These are phyloP conservation scores for Anguilla obscura DNA, from an alignment of 2,797 vertebrate genomes.

Conservation along the genomic window DNA sequence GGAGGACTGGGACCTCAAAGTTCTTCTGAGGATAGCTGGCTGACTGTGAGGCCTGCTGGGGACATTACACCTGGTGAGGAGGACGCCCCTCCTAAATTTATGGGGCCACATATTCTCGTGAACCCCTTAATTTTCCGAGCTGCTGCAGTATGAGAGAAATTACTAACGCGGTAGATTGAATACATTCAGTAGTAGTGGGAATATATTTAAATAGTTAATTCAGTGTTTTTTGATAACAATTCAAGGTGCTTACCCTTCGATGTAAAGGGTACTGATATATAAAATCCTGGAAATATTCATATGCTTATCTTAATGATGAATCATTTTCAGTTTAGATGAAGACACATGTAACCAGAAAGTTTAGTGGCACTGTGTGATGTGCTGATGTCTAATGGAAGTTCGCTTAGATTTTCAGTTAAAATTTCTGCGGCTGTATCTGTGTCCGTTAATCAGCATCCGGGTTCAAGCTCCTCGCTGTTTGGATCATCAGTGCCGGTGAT, in stretches of 20 bases:
- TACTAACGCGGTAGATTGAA: background rate
- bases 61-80: too few relatives aligned
- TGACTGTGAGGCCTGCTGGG: background rate
- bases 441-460: background rate
- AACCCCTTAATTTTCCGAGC: background rate
- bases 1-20: background rate
- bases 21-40: background rate
- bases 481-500: background rate
- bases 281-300: background rate
- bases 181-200: background rate
- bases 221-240: background rate
- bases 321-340: background rate
- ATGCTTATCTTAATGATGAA: background rate
- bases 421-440: background rate
- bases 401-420: background rate
- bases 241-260: background rate
- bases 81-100: background rate
- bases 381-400: background rate
- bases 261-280: background rate
- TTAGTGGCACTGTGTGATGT: background rate
- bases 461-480: background rate
- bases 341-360: background rate
- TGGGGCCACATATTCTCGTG: background rate
- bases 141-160: background rate
- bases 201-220: background rate